phyloP scores from a whole-genome alignment of 2,797 vertebrate genomes.

The Darevskia nairensis region DNA sequence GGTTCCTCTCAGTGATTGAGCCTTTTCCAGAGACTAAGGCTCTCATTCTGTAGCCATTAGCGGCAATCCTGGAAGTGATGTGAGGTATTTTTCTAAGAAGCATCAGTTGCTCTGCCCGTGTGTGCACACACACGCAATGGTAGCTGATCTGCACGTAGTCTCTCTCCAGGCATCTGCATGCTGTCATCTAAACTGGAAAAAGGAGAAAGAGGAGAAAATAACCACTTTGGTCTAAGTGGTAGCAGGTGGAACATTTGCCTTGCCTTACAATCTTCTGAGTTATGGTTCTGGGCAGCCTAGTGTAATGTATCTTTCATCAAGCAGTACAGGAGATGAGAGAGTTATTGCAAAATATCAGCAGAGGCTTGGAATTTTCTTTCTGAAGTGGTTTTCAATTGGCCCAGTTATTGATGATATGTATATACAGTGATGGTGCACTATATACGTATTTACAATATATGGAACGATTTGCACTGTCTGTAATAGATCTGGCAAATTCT shows the following conservation, averaged over 20 bases:
- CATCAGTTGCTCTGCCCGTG: background rate
- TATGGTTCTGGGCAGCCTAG: constrained; percentile 46
- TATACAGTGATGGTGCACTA: constrained; percentile 16
- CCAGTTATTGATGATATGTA: constrained; percentile 47
- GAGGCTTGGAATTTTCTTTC: constrained; percentile 31
- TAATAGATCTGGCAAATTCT: constrained; percentile 30
- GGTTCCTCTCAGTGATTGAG: no score
- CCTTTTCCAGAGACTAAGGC: no score
- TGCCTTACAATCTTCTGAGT: constrained; percentile 45
- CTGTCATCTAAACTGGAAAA: constrained; percentile 53
- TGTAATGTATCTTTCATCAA: constrained; percentile 64
- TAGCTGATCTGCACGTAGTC: constrained; percentile 3
- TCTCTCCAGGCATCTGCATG: constrained; percentile 34
- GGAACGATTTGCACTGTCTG: constrained; percentile 41
- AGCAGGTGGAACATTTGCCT: constrained; percentile 59
- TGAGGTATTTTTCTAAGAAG: background rate
- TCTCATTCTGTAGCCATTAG: no score
- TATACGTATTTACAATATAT: constrained; percentile 42
- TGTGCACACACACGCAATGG: constrained; percentile 7
- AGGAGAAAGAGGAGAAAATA: constrained; percentile 3
- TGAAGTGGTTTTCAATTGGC: constrained; percentile 62
- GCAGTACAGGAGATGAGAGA: constrained; percentile 19
- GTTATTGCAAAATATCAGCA: constrained; percentile 60
- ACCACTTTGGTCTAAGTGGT: constrained; percentile 52
- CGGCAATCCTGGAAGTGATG: no score